These are phyloP conservation scores for Lasaia peninsularis DNA, from an alignment of 1,140 invertebrate genomes.

Conservation along the genomic window DNA sequence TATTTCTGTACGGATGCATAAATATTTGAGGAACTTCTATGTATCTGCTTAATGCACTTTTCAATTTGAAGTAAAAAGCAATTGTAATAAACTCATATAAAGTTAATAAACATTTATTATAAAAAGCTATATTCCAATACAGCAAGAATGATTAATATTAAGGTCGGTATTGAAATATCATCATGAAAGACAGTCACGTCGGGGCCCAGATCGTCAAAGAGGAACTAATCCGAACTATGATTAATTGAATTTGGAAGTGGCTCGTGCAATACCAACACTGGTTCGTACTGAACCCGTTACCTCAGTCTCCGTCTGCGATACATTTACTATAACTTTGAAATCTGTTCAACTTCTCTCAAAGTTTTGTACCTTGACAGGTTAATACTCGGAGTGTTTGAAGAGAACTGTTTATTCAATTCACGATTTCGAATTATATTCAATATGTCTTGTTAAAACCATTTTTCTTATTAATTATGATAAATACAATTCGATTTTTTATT, in stretches of 20 bases:
- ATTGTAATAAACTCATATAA: no score
- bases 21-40: no score
- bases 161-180: constrained; percentile 38
- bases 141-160: constrained; percentile 20
- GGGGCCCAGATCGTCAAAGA: constrained; percentile 59
- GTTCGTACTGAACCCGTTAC: constrained; percentile 53
- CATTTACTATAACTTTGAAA: constrained; percentile 42
- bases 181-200: constrained; percentile 61
- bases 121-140: background rate
- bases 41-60: no score
- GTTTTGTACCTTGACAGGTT: constrained; percentile 44
- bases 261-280: constrained; percentile 47
- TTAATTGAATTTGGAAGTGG: constrained; percentile 71
- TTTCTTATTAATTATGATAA: no score
- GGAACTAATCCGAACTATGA: constrained; percentile 72
- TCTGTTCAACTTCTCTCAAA: constrained; percentile 37
- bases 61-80: no score
- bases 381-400: constrained; percentile 36
- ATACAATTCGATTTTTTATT: no score
- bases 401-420: constrained; percentile 13
- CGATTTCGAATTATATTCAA: background rate
- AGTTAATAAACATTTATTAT: no score
- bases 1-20: no score
- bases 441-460: no score
- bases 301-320: constrained; percentile 41